Evolutionary conservation across 2,797 vertebrate species (phyloP).

Genomic region (Spondyliosoma cantharus): DNA sequence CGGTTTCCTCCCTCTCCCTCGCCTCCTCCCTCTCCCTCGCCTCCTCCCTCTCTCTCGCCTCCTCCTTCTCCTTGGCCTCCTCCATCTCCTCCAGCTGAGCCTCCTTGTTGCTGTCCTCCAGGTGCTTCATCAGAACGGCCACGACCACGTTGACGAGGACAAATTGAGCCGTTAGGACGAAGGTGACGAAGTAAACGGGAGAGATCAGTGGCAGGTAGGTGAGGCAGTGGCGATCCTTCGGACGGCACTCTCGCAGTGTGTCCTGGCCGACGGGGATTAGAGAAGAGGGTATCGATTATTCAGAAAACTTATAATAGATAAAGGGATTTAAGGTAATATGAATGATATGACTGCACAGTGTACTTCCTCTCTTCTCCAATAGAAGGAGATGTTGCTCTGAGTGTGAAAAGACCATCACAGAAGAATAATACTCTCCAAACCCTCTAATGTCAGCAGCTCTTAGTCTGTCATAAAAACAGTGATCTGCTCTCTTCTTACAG

Average conservation of each 20-base stretch:
- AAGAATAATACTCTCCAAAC: constrained; percentile 52
- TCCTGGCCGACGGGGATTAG: constrained; percentile 82
- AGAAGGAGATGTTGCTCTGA: constrained; percentile 79
- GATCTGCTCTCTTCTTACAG: constrained; percentile 76
- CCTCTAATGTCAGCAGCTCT: constrained; percentile 75
- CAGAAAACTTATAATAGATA: constrained; percentile 50
- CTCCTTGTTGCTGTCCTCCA: constrained; percentile 98
- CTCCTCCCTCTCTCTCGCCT: constrained; percentile 86
- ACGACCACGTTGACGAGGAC: constrained; percentile 99
- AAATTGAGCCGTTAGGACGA: constrained; percentile 98
- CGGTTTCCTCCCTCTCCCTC: constrained; percentile 87
- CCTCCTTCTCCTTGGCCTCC: constrained; percentile 89
- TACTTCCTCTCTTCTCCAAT: constrained; percentile 58
- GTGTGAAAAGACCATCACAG: constrained; percentile 83
- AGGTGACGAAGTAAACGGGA: constrained; percentile 97
- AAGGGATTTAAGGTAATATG: constrained; percentile 15
- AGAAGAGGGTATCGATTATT: constrained; percentile 37
- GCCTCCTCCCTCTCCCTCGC: constrained; percentile 86
- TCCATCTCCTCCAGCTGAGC: constrained; percentile 87
- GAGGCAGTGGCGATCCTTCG: constrained; percentile 92
- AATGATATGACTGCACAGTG: neutral
- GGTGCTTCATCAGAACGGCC: constrained; percentile 98
- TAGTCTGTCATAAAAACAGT: constrained; percentile 89
- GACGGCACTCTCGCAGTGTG: constrained; percentile 93
- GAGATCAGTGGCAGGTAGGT: constrained; percentile 95